A percentile compares a stretch with the other conserved stretches of the same genome.
These are phyloP conservation scores for Parazoanthus darwini DNA, from an alignment of 92 coral and sea anemone species.

Conservation along the genomic window DNA sequence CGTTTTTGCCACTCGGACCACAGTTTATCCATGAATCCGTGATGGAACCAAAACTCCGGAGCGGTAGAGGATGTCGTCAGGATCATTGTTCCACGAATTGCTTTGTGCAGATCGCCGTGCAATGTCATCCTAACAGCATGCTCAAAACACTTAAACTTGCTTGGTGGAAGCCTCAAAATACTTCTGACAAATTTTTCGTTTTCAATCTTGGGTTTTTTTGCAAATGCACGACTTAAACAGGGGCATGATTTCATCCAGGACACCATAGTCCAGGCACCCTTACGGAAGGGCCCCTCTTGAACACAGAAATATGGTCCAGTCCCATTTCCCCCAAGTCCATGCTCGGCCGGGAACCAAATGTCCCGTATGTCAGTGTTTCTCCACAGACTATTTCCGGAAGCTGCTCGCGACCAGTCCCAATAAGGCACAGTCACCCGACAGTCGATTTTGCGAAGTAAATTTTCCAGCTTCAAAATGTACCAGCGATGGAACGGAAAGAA, in stretches of 20 bases:
- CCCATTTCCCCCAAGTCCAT: conserved; percentile 64
- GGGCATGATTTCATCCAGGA: conserved; percentile 8
- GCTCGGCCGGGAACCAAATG: conserved; percentile 50
- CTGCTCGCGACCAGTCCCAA: conserved; percentile 56
- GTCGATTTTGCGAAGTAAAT: conserved; percentile 45
- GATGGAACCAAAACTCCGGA: conserved; percentile 93
- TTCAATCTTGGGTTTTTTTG: neutral
- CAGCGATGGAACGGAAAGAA: conserved; percentile 42
- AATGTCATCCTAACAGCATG: neutral
- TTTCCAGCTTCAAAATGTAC: conserved; percentile 54
- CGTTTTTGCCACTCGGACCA: conserved; percentile 97
- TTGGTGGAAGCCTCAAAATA: conserved; percentile 1
- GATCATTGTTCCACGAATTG: neutral
- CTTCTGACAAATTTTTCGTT: neutral
- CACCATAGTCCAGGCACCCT: conserved; percentile 32
- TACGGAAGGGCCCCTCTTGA: conserved; percentile 45
- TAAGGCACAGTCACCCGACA: conserved; percentile 52
- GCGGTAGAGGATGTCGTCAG: conserved; percentile 46
- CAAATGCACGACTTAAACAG: conserved; percentile 27
- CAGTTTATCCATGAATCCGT: conserved; percentile 89
- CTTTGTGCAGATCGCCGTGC: neutral
- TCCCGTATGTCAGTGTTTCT: conserved; percentile 32
- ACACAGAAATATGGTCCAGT: conserved; percentile 35
- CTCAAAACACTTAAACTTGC: conserved; percentile 15
- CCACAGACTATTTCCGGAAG: neutral